phyloP scores from a whole-genome alignment of 2,888 invertebrate species.

The Sipha maydis region DNA sequence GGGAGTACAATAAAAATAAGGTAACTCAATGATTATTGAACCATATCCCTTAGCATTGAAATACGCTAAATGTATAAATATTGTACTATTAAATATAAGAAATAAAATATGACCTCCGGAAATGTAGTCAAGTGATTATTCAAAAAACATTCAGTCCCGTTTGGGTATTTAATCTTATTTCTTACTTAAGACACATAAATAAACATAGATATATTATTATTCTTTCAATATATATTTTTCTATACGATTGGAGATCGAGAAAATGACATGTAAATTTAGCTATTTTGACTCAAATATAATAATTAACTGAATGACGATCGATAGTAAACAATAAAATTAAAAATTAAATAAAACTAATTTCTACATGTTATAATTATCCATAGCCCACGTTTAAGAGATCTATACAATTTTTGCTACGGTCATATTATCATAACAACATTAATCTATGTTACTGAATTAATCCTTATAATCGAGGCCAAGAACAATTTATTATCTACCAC shows the following conservation, averaged over 20 bases:
- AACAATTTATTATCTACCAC: neutral
- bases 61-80: neutral
- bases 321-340: slow-evolving; percentile 2
- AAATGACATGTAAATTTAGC: slow-evolving; percentile 38
- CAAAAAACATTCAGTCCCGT: neutral
- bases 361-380: slow-evolving; percentile 6
- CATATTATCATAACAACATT: slow-evolving; percentile 32
- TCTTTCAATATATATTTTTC: slow-evolving; percentile 27
- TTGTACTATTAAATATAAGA: slow-evolving; percentile 11
- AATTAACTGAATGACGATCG: neutral
- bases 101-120: neutral
- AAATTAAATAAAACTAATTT: slow-evolving; percentile 30
- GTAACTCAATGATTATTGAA: slow-evolving; percentile 19
- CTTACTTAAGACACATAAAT: neutral
- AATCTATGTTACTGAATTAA: slow-evolving; percentile 24
- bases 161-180: neutral
- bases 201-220: slow-evolving; percentile 12
- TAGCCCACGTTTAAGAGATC: slow-evolving; percentile 51
- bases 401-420: slow-evolving; percentile 39
- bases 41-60: neutral
- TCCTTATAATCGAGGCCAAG: neutral
- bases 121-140: neutral
- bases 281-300: slow-evolving; percentile 40
- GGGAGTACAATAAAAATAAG: slow-evolving; percentile 31
- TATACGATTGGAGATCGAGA: slow-evolving; percentile 45